Percentiles rank a stretch among this genome's conserved stretches.
These are phyloP conservation scores for Yponomeuta cagnagella DNA, from an alignment of 2,888 invertebrate species.

Conservation along the genomic window DNA sequence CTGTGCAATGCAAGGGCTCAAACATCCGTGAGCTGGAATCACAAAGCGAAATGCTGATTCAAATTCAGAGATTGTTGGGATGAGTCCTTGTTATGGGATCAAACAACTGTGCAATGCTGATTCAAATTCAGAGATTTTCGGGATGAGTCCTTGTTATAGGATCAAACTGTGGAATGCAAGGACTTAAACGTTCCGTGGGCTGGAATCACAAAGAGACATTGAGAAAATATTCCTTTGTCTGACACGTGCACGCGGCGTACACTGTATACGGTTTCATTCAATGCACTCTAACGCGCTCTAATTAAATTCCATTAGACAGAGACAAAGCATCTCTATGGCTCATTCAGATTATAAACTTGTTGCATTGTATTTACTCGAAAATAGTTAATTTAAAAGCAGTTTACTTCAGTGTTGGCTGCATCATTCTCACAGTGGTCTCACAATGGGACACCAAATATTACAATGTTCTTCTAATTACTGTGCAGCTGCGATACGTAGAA, in stretches of 20 bases:
- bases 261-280: neutral
- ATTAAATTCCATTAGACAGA: neutral
- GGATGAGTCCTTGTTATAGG: neutral
- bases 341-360: neutral
- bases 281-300: neutral
- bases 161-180: neutral
- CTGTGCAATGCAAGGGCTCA: no score
- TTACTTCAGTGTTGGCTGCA: no score
- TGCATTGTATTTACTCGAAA: no score
- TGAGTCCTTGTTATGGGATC: neutral
- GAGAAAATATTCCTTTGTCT: slow-evolving; percentile 7
- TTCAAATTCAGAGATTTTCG: no score
- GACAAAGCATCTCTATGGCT: neutral
- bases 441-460: neutral
- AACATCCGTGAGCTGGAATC: no score
- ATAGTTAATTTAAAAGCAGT: no score
- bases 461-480: no score
- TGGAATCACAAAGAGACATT: neutral
- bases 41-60: no score
- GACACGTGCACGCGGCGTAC: neutral
- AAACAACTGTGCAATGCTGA: neutral
- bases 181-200: neutral
- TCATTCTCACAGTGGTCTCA: no score
- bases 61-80: no score
- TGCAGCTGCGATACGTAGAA: no score